Evolutionary conservation across 2,797 vertebrate species (phyloP).

Genomic region (Trachurus trachurus): DNA sequence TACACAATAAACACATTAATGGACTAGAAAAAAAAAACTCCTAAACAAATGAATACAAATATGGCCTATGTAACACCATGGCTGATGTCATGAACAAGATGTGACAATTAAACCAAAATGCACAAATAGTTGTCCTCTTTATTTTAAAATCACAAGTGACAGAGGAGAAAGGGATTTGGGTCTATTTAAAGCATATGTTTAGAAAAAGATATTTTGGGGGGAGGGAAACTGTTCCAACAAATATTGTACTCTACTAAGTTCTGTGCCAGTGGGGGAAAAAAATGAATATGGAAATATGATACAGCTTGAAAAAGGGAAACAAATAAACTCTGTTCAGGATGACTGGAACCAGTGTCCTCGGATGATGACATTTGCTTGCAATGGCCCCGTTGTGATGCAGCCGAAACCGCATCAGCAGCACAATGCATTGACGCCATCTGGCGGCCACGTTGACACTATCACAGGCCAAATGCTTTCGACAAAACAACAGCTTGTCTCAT

Average conservation of each 20-base stretch:
- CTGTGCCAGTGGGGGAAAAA: background rate
- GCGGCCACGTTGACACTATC: constrained; percentile 15
- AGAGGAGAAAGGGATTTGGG: background rate
- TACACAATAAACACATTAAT: background rate
- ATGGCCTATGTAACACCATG: background rate
- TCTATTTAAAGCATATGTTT: no score
- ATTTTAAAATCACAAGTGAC: background rate
- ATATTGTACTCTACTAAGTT: background rate
- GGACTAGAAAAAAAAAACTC: background rate
- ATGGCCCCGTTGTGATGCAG: background rate
- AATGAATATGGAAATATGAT: background rate
- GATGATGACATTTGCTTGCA: constrained; percentile 16
- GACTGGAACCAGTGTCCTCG: background rate
- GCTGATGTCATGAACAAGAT: background rate
- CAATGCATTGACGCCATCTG: constrained; percentile 52
- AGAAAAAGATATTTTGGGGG: no score
- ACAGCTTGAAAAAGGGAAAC: background rate
- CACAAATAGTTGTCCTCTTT: background rate
- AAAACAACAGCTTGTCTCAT: constrained; percentile 40
- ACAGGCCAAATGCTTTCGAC: background rate
- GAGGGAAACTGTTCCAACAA: background rate
- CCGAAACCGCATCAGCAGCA: no score
- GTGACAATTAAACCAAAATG: background rate
- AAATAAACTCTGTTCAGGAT: background rate
- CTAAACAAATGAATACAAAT: background rate